Percentiles rank a stretch among this genome's conserved stretches.
Conservation (phyloP, 2,797 vertebrate species). For the Sebastes nivosus region DNA sequence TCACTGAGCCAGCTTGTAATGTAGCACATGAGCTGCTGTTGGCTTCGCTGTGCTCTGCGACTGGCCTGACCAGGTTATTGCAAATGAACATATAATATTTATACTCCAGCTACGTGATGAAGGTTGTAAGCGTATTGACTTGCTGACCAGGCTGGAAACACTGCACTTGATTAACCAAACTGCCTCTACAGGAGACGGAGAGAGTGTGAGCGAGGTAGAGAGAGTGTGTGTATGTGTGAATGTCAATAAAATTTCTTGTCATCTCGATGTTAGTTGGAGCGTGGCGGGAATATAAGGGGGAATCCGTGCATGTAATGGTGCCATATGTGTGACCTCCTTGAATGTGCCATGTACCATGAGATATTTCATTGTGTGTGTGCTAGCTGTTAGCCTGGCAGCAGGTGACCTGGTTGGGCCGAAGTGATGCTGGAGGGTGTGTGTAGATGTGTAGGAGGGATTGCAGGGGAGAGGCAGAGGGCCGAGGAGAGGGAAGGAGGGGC, state of each 20-base stretch:
- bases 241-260: conserved; percentile 75
- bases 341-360: conserved; percentile 71
- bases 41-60: conserved; percentile 31
- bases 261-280: conserved; percentile 66
- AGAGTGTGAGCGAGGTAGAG: conserved; percentile 17
- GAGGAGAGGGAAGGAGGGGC: conserved; percentile 44
- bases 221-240: conserved; percentile 48
- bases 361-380: conserved; percentile 56
- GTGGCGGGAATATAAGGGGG: conserved; percentile 52
- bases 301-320: conserved; percentile 78
- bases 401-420: conserved; percentile 74
- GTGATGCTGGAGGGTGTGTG: conserved; percentile 57
- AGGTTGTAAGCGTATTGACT: conserved; percentile 71
- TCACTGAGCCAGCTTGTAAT: conserved; percentile 22
- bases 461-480: conserved; percentile 28
- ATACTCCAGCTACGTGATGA: conserved; percentile 54
- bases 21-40: conserved; percentile 9
- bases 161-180: conserved; percentile 70
- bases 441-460: conserved; percentile 50
- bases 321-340: conserved; percentile 78
- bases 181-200: conserved; percentile 42
- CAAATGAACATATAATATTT: conserved; percentile 76
- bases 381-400: conserved; percentile 65
- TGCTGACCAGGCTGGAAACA: conserved; percentile 71
- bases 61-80: conserved; percentile 52